phyloP scores from a whole-genome alignment of 2,888 invertebrate genomes.

The Agrotis ipsilon region DNA sequence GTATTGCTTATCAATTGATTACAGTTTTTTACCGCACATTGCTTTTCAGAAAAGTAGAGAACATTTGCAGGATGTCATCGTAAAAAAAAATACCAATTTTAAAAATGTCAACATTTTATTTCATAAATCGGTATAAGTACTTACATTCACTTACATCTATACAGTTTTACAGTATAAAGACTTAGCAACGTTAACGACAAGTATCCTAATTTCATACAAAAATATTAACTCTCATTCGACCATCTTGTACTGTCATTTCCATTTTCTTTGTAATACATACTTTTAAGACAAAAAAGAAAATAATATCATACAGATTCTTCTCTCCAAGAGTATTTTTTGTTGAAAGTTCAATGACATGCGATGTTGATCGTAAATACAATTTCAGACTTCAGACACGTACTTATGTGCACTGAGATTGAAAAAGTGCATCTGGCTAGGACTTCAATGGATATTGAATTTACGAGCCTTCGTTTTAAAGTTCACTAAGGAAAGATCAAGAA shows the following conservation, averaged over 20 bases:
- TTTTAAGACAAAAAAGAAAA: conserved; percentile 22
- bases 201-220: conserved; percentile 85
- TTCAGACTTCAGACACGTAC: conserved; percentile 13
- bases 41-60: background rate
- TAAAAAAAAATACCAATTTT: conserved; percentile 22
- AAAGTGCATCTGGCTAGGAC: conserved; percentile 30
- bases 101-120: conserved; percentile 89
- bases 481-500: background rate
- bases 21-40: background rate
- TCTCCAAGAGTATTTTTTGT: conserved; percentile 27
- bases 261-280: conserved; percentile 40
- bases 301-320: conserved; percentile 35
- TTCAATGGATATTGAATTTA: conserved; percentile 19
- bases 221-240: conserved; percentile 83
- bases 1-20: background rate
- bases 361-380: conserved; percentile 27
- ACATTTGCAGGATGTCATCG: too few species aligned
- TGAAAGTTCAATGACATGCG: conserved; percentile 26
- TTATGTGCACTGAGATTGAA: conserved; percentile 19
- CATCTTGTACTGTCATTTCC: conserved; percentile 76
- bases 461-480: background rate
- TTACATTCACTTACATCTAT: conserved; percentile 80
- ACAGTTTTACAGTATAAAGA: conserved; percentile 84
- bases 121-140: conserved; percentile 88
- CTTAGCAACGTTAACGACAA: conserved; percentile 75